phyloP scores from a whole-genome alignment of 2,888 invertebrate species.

The Thereva nobilitata region DNA sequence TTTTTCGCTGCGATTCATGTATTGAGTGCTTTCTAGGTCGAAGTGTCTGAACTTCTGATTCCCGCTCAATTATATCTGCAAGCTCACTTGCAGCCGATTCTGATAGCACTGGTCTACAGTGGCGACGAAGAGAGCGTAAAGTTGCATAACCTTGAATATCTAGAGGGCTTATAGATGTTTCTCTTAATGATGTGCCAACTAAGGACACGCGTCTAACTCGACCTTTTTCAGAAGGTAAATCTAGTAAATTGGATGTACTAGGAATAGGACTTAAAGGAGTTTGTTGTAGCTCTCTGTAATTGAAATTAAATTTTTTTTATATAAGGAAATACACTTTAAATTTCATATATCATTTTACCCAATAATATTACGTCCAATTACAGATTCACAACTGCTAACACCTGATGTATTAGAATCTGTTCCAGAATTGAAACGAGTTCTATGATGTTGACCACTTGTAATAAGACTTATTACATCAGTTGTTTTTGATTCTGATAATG shows the following conservation, averaged over 20 bases:
- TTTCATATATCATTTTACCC: slow-evolving; percentile 56
- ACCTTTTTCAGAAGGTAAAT: slow-evolving; percentile 54
- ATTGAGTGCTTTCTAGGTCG: slow-evolving; percentile 51
- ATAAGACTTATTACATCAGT: slow-evolving; percentile 62
- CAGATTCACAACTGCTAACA: slow-evolving; percentile 80
- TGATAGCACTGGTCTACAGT: slow-evolving; percentile 68
- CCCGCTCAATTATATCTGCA: slow-evolving; percentile 59
- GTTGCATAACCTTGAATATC: slow-evolving; percentile 79
- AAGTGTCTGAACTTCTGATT: slow-evolving; percentile 45
- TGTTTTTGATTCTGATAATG: slow-evolving; percentile 71
- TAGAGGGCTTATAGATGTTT: slow-evolving; percentile 67
- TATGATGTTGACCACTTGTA: slow-evolving; percentile 54
- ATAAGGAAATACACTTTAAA: slow-evolving; percentile 11
- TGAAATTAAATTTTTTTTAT: slow-evolving; percentile 1
- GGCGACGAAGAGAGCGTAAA: slow-evolving; percentile 68
- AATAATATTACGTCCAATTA: slow-evolving; percentile 64
- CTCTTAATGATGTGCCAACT: slow-evolving; percentile 50
- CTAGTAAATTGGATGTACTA: slow-evolving; percentile 75
- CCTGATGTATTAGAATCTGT: slow-evolving; percentile 84
- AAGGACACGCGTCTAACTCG: slow-evolving; percentile 51
- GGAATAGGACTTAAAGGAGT: slow-evolving; percentile 86
- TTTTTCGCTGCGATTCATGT: slow-evolving; percentile 52
- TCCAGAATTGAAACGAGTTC: slow-evolving; percentile 64
- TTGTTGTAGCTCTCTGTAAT: slow-evolving; percentile 67
- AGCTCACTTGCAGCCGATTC: slow-evolving; percentile 66